Conservation (phyloP, 2,113 vertebrate genomes). For the Malurus melanocephalus region DNA sequence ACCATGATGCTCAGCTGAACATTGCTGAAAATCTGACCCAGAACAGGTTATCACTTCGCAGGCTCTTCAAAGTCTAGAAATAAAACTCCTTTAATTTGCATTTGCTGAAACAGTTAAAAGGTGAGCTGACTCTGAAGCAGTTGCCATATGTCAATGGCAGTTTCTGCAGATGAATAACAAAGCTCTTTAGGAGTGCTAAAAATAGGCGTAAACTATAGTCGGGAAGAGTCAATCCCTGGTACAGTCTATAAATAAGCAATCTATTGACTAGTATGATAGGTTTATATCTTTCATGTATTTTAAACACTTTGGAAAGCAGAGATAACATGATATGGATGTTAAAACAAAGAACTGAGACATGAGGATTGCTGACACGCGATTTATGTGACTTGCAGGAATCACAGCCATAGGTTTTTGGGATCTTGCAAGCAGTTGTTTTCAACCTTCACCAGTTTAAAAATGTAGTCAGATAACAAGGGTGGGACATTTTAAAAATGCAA, state of each 20-base stretch:
- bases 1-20: background rate
- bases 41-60: background rate
- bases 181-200: constrained; percentile 26
- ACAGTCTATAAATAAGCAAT: constrained; percentile 3
- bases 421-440: background rate
- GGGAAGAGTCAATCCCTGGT: background rate
- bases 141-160: background rate
- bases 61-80: background rate
- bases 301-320: background rate
- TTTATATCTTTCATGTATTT: background rate
- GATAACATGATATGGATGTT: background rate
- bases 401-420: background rate
- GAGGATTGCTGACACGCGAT: background rate
- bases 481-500: background rate
- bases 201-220: background rate
- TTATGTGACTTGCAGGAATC: background rate
- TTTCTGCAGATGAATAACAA: constrained; percentile 28
- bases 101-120: constrained; percentile 2
- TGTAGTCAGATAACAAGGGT: background rate
- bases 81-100: background rate
- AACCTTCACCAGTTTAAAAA: background rate
- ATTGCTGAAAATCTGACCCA: background rate
- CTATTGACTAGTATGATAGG: background rate
- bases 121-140: background rate
- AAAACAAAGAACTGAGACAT: background rate